Evolutionary conservation across 2,888 invertebrate species (phyloP).

Genomic region (Aspidapion aeneum): DNA sequence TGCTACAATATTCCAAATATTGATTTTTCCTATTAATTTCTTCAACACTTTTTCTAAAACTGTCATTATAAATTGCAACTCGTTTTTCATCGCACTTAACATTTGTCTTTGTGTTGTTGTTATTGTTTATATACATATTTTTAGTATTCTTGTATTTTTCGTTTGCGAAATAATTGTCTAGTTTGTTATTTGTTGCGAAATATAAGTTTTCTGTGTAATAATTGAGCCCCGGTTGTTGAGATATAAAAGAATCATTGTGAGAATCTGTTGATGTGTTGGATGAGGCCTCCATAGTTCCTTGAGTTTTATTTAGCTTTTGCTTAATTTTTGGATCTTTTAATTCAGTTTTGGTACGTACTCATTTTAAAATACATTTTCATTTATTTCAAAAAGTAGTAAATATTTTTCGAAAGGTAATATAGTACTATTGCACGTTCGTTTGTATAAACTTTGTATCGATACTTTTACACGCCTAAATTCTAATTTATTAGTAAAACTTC

Average conservation of each 20-base stretch:
- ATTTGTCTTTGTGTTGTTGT: slow-evolving; percentile 9
- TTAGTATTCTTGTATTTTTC: slow-evolving; percentile 33
- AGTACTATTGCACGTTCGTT: no score
- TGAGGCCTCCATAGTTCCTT: no score
- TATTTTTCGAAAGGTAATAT: no score
- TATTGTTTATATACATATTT: slow-evolving; percentile 32
- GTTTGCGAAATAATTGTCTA: slow-evolving; percentile 37
- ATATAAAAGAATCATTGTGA: slow-evolving; percentile 36
- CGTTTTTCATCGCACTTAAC: slow-evolving; percentile 12
- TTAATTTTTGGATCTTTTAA: no score
- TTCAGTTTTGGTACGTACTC: no score
- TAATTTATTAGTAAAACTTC: no score
- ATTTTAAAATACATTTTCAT: no score
- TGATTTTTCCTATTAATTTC: slow-evolving; percentile 10
- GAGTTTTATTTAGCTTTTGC: no score
- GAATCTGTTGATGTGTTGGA: slow-evolving; percentile 46
- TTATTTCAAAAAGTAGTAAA: no score
- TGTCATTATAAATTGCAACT: slow-evolving; percentile 17
- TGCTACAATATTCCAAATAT: slow-evolving; percentile 29
- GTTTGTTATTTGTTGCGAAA: slow-evolving; percentile 36
- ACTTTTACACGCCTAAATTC: no score
- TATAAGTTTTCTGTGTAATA: slow-evolving; percentile 42
- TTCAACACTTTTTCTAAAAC: slow-evolving; percentile 17
- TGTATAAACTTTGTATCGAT: no score
- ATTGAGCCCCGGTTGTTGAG: slow-evolving; percentile 33